A percentile compares a stretch with the other conserved stretches of the same genome.
Evolutionary conservation across 2,113 vertebrate genomes (phyloP).

Genomic region (Orycteropus afer): DNA sequence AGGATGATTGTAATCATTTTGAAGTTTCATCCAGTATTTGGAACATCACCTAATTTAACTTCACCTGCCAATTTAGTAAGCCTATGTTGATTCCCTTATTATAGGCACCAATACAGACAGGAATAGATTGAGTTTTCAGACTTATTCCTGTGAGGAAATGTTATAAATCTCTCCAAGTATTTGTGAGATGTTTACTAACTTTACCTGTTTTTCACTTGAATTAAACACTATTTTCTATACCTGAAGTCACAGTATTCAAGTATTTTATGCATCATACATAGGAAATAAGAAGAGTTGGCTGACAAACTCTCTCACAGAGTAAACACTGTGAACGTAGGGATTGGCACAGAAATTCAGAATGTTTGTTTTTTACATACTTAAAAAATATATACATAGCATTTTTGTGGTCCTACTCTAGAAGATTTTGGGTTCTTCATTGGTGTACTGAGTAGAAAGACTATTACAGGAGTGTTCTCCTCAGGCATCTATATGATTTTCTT

Average conservation of each 20-base stretch:
- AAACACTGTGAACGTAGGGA: background rate
- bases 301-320: background rate
- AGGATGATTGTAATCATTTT: background rate
- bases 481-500: background rate
- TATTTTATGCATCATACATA: background rate
- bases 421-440: background rate
- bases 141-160: background rate
- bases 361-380: background rate
- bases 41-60: background rate
- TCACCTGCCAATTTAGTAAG: background rate
- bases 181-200: background rate
- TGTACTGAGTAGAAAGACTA: background rate
- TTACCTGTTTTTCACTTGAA: background rate
- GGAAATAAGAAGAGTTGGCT: background rate
- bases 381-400: background rate
- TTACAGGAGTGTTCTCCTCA: background rate
- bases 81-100: background rate
- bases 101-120: background rate
- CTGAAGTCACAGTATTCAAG: too few species aligned
- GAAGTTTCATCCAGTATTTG: background rate
- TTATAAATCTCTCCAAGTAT: background rate
- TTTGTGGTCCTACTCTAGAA: rapidly evolving
- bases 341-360: background rate
- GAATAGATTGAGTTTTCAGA: background rate
- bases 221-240: background rate